Percentiles rank a stretch among this genome's conserved stretches.
phyloP scores from a whole-genome alignment of 2,113 vertebrate species.

The Nansenia antarctica region DNA sequence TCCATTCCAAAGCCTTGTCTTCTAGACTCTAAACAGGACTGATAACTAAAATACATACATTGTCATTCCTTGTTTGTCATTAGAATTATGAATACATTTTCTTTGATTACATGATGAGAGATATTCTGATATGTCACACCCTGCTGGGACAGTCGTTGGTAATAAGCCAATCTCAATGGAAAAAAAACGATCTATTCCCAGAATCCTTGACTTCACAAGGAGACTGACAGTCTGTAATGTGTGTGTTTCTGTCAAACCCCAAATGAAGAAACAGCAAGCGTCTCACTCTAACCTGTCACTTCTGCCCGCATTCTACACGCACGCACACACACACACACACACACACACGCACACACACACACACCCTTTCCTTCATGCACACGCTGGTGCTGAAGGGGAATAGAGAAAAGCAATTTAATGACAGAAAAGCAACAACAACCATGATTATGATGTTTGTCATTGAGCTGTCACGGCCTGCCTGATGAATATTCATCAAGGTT shows the following conservation, averaged over 20 bases:
- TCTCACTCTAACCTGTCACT: not conserved
- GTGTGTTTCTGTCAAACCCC: slow-evolving; percentile 7
- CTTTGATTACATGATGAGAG: not conserved
- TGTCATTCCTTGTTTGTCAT: not conserved
- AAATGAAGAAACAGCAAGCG: slow-evolving; percentile 2
- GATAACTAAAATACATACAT: slow-evolving; percentile 1
- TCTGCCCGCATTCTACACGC: not conserved
- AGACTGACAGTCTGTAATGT: slow-evolving; percentile 11
- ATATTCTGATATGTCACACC: not conserved
- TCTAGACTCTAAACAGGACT: not conserved
- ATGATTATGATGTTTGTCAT: slow-evolving; percentile 9
- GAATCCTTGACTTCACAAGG: not conserved
- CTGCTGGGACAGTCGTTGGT: not conserved
- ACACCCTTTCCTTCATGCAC: not conserved
- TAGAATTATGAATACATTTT: not conserved
- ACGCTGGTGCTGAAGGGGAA: not conserved
- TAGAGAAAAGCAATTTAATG: no score
- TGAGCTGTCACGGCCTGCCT: slow-evolving; percentile 12
- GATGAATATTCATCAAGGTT: slow-evolving; percentile 23
- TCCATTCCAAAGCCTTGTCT: not conserved
- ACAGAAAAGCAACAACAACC: slow-evolving; percentile 14
- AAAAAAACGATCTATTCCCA: not conserved
- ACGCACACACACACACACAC: slow-evolving; percentile 2
- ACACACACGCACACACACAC: slow-evolving; percentile 3
- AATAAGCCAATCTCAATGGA: not conserved